Evolutionary conservation across 2,888 invertebrate species (phyloP), one percentile per base, ranked within the genome.

Genomic region (Noctua janthina): DNA sequence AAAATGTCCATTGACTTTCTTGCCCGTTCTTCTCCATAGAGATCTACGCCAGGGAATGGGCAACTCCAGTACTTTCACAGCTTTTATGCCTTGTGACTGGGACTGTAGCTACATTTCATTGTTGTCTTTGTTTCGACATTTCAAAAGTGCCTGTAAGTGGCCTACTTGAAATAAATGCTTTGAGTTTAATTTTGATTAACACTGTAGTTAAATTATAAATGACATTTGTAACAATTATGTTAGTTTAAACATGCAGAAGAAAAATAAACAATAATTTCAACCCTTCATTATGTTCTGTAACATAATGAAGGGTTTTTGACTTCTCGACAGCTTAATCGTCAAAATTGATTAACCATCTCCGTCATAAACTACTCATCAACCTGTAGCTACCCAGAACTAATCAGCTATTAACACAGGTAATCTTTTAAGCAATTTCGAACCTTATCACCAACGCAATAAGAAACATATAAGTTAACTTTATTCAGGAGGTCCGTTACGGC

Each of bases 341-440:
- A 80, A 81, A 91, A 90, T 90, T 84, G 81, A 91, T 90, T 89
- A 88, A 74, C 82, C 70, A 79, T 88, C 85, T 56, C 70, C 85
- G 85, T 90, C 90, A 87, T 89, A 86, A 88, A 89, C 83, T 78
- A 72, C 84, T 90, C 88, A 86, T 81, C 84, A 89, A 89, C 89
- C 84, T 88, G 88, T 78, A 54, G 0, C 54, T 17, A 78, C 79
- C 88, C 88, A 4, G 87, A 88, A 92, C 91, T 90, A 89, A 91
- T 92, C 89, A 89, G 78, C 83, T 75, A 79, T 85, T 75, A 84
- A 78, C 51, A 67, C 64, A n/a, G 3, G 5, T 39, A 35, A n/a
- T 15, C 3, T 23, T 70, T 6, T 13, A 8, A 0, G 0, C 13
- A 71, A 84, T 72, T 68, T 13, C 70, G 13, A 76, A 79, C 78